These are phyloP conservation scores for Balearica regulorum DNA, from an alignment of 2,797 vertebrate species.

Conservation along the genomic window DNA sequence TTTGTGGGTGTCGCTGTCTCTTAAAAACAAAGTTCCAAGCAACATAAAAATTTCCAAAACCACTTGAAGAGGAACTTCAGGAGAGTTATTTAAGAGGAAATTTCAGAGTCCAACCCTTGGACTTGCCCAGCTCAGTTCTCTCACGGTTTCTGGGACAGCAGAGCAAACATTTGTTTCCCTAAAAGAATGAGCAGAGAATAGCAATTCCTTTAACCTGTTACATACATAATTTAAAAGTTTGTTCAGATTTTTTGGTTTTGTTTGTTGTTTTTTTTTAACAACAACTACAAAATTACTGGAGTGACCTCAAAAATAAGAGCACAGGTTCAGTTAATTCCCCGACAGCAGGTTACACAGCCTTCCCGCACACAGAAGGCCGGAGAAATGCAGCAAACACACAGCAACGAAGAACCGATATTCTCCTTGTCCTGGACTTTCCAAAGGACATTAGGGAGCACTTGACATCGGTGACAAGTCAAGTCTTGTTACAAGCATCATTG, in stretches of 20 bases:
- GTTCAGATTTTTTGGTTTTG: background rate
- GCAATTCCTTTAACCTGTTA: background rate
- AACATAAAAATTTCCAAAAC: background rate
- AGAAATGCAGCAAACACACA: background rate
- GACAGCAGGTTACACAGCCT: background rate
- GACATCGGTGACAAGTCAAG: background rate
- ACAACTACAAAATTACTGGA: background rate
- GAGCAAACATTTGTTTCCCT: background rate
- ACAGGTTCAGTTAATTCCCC: rapidly evolving
- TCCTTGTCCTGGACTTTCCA: background rate
- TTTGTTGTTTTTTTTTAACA: background rate
- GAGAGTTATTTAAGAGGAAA: background rate
- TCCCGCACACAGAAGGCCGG: background rate
- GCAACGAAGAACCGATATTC: background rate
- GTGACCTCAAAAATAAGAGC: background rate
- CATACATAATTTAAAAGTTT: background rate
- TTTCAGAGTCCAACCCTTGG: background rate
- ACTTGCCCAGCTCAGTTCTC: background rate
- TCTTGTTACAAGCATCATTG: background rate
- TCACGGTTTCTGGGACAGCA: background rate
- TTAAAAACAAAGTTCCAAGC: background rate
- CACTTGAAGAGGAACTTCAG: background rate
- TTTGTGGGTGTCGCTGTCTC: background rate
- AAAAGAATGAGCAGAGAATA: background rate
- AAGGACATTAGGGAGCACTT: background rate